Evolutionary conservation across 2,113 vertebrate genomes (phyloP).

Genomic region (Trachemys scripta): DNA sequence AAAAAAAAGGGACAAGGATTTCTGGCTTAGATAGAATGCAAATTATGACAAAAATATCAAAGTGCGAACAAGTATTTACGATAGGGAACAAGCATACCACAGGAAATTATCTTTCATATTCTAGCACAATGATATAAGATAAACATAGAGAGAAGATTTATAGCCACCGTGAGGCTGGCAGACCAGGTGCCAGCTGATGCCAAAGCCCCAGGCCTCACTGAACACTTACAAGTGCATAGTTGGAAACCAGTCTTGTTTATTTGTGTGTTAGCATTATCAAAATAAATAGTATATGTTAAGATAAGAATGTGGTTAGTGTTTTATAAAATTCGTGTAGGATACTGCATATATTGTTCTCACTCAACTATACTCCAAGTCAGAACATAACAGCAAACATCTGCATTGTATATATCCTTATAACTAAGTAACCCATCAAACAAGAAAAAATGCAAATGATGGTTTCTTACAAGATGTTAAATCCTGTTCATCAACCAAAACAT

Average conservation of each 20-base stretch:
- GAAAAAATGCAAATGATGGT: neutral
- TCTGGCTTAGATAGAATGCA: neutral
- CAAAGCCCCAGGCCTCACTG: neutral
- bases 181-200: neutral
- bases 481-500: neutral
- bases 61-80: neutral
- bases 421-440: neutral
- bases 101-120: neutral
- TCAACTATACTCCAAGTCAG: neutral
- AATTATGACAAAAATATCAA: neutral
- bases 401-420: neutral
- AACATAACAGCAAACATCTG: neutral
- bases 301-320: neutral
- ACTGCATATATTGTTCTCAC: neutral
- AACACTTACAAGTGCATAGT: neutral
- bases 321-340: neutral
- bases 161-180: neutral
- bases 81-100: no score
- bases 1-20: neutral
- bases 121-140: neutral
- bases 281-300: neutral
- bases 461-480: neutral
- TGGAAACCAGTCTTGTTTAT: neutral
- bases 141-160: neutral
- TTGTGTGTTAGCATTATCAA: neutral